Conservation (phyloP, 2,797 vertebrate species). For the Pygocentrus nattereri region DNA sequence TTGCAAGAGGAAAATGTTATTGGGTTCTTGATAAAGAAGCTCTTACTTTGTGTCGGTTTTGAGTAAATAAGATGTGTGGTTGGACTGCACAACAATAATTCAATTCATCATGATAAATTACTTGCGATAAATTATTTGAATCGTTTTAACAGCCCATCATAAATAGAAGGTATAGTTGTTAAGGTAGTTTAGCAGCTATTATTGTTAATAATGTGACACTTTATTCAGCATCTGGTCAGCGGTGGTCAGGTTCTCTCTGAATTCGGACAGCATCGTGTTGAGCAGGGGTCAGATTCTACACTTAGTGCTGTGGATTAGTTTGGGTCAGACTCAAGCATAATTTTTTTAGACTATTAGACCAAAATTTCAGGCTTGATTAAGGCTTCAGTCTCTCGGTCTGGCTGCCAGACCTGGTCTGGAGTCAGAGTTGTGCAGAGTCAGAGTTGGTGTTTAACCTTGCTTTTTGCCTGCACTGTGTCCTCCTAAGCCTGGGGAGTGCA, state of each 20-base stretch:
- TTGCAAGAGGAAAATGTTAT: too few species aligned
- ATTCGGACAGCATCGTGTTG: background rate
- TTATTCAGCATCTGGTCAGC: too few species aligned
- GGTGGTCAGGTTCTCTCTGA: background rate
- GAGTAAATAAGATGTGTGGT: too few species aligned
- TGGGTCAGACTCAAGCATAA: background rate
- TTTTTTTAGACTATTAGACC: background rate
- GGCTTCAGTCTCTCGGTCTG: background rate
- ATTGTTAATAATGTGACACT: too few species aligned
- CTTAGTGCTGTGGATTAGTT: background rate
- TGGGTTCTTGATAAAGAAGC: too few species aligned
- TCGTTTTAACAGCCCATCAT: too few species aligned
- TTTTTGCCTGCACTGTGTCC: slow-evolving; percentile 43
- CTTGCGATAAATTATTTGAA: too few species aligned
- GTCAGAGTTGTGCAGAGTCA: slow-evolving; percentile 1
- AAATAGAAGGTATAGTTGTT: too few species aligned
- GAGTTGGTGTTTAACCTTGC: slow-evolving; percentile 55
- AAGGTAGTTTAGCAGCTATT: too few species aligned
- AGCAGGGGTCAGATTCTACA: background rate
- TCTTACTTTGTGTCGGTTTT: too few species aligned
- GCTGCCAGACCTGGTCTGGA: slow-evolving; percentile 22
- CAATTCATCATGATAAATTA: too few species aligned
- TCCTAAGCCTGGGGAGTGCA: slow-evolving; percentile 53
- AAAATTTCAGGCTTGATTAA: background rate
- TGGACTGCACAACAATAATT: too few species aligned